Conservation (phyloP, 2,797 vertebrate genomes). For the Propithecus deckenii region DNA sequence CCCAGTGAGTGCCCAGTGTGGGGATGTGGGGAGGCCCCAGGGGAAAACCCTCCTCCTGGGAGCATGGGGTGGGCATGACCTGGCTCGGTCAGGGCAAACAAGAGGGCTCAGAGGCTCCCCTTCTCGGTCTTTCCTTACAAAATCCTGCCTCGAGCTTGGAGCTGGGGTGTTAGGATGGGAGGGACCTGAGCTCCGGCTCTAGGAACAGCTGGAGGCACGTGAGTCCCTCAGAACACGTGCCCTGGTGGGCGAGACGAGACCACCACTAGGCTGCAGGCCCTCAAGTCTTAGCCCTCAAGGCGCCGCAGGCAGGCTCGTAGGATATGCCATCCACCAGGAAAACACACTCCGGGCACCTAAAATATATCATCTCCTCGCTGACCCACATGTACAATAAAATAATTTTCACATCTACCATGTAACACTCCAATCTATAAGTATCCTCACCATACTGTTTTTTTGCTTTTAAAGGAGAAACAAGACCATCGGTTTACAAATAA, state of each 20-base stretch:
- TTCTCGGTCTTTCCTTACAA: neutral
- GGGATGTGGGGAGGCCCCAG: neutral
- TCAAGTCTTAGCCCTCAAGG: neutral
- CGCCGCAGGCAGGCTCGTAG: neutral
- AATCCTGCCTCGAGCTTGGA: rapidly evolving
- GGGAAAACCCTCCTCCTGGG: neutral
- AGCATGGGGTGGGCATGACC: no score
- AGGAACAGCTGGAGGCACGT: neutral
- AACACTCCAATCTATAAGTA: neutral
- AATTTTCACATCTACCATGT: neutral
- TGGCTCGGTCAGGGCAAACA: neutral
- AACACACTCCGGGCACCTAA: neutral
- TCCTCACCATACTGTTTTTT: neutral
- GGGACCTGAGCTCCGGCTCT: neutral
- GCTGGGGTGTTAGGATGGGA: neutral
- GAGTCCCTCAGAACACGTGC: no score
- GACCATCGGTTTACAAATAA: neutral
- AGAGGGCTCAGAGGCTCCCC: neutral
- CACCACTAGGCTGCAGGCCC: neutral
- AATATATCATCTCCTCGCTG: neutral
- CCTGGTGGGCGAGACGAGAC: neutral
- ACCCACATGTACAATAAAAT: neutral
- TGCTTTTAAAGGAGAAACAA: neutral
- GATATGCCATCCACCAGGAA: neutral
- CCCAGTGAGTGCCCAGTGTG: neutral